phyloP scores from a whole-genome alignment of 2,888 invertebrate species.

The Phrixothrix hirtus region DNA sequence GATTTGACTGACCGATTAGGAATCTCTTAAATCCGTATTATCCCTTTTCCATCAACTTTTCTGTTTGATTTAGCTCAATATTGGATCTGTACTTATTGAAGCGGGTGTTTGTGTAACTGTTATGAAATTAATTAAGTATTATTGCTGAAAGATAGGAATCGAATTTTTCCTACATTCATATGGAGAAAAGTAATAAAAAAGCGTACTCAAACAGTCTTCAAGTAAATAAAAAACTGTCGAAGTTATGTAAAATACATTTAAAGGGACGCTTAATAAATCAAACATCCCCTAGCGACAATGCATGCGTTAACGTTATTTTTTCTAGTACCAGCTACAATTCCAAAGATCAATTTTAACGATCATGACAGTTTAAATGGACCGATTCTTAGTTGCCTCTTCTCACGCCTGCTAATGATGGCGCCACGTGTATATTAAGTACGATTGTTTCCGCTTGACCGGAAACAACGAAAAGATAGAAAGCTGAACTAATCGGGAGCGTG shows the following conservation, averaged over 20 bases:
- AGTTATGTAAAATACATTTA: no score
- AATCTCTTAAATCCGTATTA: neutral
- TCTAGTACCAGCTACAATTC: slow-evolving; percentile 15
- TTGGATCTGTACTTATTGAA: no score
- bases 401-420: slow-evolving; percentile 56
- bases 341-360: slow-evolving; percentile 26
- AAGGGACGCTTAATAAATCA: slow-evolving; percentile 23
- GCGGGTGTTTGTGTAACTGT: no score
- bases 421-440: slow-evolving; percentile 50
- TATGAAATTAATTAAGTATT: no score
- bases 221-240: no score
- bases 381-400: slow-evolving; percentile 44
- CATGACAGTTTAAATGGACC: slow-evolving; percentile 26
- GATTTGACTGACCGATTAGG: no score
- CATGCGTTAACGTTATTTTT: slow-evolving; percentile 29
- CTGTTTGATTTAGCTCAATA: neutral
- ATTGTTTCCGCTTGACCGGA: slow-evolving; percentile 53
- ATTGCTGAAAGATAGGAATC: no score
- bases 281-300: slow-evolving; percentile 10
- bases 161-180: no score
- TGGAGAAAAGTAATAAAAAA: no score
- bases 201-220: no score
- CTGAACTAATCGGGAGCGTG: slow-evolving; percentile 6
- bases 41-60: neutral
- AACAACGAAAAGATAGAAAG: slow-evolving; percentile 39